phyloP scores from a whole-genome alignment of 2,888 invertebrate species.

The Epinotia brunnichana region DNA sequence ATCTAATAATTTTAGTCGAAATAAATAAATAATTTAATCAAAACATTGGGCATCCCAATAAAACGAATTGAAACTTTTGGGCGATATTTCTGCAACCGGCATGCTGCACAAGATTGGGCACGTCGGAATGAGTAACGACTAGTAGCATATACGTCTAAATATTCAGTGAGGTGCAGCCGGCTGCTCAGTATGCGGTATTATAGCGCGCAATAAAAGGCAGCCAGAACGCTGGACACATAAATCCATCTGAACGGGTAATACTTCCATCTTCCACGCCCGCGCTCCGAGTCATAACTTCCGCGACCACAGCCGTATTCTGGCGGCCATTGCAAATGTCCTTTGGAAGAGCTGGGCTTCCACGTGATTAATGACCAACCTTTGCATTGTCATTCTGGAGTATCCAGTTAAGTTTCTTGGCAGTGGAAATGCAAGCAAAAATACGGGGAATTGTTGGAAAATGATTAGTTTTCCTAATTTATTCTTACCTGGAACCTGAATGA shows the following conservation, averaged over 20 bases:
- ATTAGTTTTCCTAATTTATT: background rate
- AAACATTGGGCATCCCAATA: background rate
- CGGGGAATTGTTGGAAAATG: background rate
- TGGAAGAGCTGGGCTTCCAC: background rate
- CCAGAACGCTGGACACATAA: conserved; percentile 37
- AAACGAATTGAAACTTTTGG: background rate
- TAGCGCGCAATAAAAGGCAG: conserved; percentile 34
- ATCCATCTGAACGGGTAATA: conserved; percentile 34
- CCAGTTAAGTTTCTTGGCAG: background rate
- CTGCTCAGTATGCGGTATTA: conserved; percentile 24
- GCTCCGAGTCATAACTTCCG: conserved; percentile 27
- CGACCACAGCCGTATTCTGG: conserved; percentile 32
- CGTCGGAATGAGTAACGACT: conserved; percentile 24
- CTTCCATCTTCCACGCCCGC: conserved; percentile 24
- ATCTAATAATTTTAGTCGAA: background rate
- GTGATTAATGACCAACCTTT: conserved; percentile 8
- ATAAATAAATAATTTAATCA: background rate
- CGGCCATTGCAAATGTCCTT: conserved; percentile 6
- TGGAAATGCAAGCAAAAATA: background rate
- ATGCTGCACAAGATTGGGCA: conserved; percentile 23
- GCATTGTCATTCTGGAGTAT: conserved; percentile 13
- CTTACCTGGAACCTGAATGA: background rate
- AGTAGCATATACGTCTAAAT: conserved; percentile 27
- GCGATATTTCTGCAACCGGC: conserved; percentile 2
- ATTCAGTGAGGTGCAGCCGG: conserved; percentile 23